These are phyloP conservation scores for Myathropa florea DNA, from an alignment of 2,888 invertebrate species.

Conservation along the genomic window DNA sequence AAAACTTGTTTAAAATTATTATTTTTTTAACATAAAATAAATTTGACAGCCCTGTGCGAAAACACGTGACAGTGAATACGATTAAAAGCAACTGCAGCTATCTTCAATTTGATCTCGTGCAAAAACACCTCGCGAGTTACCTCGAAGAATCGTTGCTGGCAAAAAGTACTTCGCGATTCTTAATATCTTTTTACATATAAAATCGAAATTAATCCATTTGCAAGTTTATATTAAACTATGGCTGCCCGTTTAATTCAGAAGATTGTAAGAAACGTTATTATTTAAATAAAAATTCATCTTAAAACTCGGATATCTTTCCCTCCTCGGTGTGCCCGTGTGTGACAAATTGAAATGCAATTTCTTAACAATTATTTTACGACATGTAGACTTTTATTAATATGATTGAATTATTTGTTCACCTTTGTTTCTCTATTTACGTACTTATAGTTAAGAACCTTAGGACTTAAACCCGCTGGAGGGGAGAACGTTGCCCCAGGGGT, in stretches of 20 bases:
- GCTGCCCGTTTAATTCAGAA: constrained; percentile 80
- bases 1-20: neutral
- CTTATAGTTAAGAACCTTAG: constrained; percentile 63
- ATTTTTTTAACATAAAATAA: neutral
- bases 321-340: constrained; percentile 11
- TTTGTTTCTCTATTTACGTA: constrained; percentile 34
- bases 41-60: constrained; percentile 18
- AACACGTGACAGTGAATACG: constrained; percentile 51
- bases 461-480: constrained; percentile 51
- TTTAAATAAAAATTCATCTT: neutral
- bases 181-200: neutral
- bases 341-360: neutral
- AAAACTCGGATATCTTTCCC: neutral
- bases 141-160: constrained; percentile 37
- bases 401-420: constrained; percentile 18
- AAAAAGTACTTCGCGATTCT: constrained; percentile 17
- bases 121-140: constrained; percentile 44
- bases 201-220: constrained; percentile 4
- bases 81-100: constrained; percentile 11
- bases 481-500: constrained; percentile 55
- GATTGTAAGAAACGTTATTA: constrained; percentile 78
- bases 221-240: constrained; percentile 72
- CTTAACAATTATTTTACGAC: constrained; percentile 4
- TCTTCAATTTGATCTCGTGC: constrained; percentile 37
- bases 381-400: neutral